Conservation (phyloP, 2,888 invertebrate genomes). For the Polyommatus icarus region DNA sequence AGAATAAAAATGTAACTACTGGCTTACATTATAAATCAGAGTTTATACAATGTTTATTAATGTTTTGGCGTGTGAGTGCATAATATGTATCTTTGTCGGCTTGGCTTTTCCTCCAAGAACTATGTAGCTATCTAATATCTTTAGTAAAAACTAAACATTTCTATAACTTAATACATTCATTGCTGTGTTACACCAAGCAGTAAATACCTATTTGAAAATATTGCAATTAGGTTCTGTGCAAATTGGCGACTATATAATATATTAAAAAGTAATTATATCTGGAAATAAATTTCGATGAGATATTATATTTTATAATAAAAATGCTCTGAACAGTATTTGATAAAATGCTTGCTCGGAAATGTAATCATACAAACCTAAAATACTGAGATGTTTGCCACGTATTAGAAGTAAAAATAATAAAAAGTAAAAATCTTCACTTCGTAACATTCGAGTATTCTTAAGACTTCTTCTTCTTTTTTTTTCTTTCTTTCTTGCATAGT, state of each 20-base stretch:
- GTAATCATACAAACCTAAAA: neutral
- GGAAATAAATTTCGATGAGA: no score
- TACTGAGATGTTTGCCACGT: neutral
- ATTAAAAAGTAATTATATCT: no score
- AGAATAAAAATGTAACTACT: no score
- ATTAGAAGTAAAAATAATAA: neutral
- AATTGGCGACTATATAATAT: no score
- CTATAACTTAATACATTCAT: neutral
- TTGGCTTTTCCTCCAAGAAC: no score
- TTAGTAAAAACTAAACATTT: neutral
- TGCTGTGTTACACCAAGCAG: neutral
- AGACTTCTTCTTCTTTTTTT: no score
- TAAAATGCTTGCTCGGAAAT: neutral
- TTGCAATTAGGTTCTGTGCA: no score
- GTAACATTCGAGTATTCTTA: neutral
- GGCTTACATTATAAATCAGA: no score
- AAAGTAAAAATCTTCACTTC: neutral
- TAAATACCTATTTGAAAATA: neutral
- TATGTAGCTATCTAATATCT: neutral
- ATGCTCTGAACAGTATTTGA: neutral
- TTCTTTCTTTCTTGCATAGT: neutral
- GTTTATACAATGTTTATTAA: no score
- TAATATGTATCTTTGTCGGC: no score
- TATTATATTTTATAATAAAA: neutral
- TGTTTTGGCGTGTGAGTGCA: no score